A percentile compares a stretch with the other conserved stretches of the same genome.
Conservation (phyloP, 2,113 vertebrate species). For the Gulo gulo region DNA sequence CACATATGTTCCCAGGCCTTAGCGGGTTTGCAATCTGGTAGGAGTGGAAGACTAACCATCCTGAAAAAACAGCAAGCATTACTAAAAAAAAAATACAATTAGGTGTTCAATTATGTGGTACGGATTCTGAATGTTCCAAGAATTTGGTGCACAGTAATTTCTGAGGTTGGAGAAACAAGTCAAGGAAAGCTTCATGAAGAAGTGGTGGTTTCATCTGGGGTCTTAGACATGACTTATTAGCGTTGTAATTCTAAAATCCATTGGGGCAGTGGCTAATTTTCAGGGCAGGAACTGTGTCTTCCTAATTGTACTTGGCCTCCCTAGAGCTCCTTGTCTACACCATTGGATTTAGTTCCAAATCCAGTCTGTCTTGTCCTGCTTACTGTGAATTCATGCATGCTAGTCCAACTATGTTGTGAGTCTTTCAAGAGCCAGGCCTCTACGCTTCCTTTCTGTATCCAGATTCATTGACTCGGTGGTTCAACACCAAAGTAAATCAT, state of each 20-base stretch:
- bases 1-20: constrained; percentile 39
- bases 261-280: constrained; percentile 63
- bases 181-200: not conserved
- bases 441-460: not conserved
- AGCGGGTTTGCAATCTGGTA: constrained; percentile 55
- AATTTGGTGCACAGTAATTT: not conserved
- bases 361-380: constrained; percentile 58
- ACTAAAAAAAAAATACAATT: constrained; percentile 56
- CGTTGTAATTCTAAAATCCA: constrained; percentile 22
- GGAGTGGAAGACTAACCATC: constrained; percentile 52
- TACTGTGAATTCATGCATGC: not conserved
- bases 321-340: constrained; percentile 17
- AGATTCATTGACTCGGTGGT: rapidly evolving
- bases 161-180: not conserved
- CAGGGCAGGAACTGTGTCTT: constrained; percentile 61
- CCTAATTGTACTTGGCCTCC: constrained; percentile 53
- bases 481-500: too few species aligned
- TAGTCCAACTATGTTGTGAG: not conserved
- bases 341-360: constrained; percentile 21
- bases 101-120: constrained; percentile 53
- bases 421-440: not conserved
- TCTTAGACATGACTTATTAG: not conserved
- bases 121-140: not conserved
- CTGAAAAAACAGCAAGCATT: constrained; percentile 43
- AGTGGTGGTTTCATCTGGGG: not conserved